Evolutionary conservation across 2,888 invertebrate species (phyloP).

Genomic region (Schizotus pectinicornis): DNA sequence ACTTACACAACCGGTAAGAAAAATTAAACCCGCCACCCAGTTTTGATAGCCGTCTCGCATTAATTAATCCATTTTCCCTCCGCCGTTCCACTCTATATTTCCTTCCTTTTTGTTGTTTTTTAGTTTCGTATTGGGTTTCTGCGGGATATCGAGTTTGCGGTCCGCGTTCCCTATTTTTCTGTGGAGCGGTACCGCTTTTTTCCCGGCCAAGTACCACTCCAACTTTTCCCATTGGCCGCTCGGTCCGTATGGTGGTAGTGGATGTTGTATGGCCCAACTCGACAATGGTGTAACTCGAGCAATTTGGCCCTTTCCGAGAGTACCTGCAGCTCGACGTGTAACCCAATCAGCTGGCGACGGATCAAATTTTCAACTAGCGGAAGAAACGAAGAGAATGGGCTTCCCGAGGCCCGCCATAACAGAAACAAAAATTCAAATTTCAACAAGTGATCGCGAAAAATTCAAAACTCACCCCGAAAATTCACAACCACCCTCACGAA

Average conservation of each 20-base stretch:
- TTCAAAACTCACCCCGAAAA: not conserved
- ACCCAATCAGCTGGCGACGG: slow-evolving; percentile 39
- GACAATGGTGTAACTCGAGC: slow-evolving; percentile 31
- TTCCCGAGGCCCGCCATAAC: not conserved
- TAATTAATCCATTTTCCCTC: slow-evolving; percentile 17
- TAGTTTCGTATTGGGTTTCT: slow-evolving; percentile 52
- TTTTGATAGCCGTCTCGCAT: slow-evolving; percentile 45
- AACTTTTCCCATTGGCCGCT: slow-evolving; percentile 24
- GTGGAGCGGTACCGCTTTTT: slow-evolving; percentile 28
- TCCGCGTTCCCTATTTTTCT: slow-evolving; percentile 33
- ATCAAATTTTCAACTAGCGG: slow-evolving; percentile 38
- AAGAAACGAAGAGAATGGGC: slow-evolving; percentile 15
- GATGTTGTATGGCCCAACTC: slow-evolving; percentile 35
- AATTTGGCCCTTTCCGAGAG: slow-evolving; percentile 17
- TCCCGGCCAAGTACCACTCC: slow-evolving; percentile 1
- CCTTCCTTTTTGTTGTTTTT: slow-evolving; percentile 47
- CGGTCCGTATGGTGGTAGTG: slow-evolving; percentile 26
- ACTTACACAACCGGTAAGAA: slow-evolving; percentile 52
- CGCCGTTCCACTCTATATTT: slow-evolving; percentile 48
- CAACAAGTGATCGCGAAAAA: not conserved
- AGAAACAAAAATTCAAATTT: not conserved
- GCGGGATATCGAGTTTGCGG: slow-evolving; percentile 55
- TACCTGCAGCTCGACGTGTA: slow-evolving; percentile 37
- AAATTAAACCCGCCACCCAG: slow-evolving; percentile 51
- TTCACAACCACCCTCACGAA: slow-evolving; percentile 4